phyloP scores from a whole-genome alignment of 2,797 vertebrate genomes.

The Peromyscus nudipes region DNA sequence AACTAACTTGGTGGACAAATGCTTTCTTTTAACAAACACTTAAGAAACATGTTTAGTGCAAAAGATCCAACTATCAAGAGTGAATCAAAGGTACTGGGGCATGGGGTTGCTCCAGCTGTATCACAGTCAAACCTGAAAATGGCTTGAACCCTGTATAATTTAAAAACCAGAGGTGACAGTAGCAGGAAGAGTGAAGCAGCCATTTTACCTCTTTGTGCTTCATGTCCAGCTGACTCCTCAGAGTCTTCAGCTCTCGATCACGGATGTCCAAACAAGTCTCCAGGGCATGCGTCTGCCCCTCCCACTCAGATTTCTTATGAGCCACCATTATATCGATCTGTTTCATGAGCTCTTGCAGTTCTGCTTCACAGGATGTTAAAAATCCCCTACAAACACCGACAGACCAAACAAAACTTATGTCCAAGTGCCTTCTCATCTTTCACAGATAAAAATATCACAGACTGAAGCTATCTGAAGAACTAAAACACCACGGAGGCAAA shows the following conservation, averaged over 20 bases:
- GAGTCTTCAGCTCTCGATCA: constrained; percentile 87
- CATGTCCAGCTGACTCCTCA: constrained; percentile 85
- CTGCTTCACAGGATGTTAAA: constrained; percentile 90
- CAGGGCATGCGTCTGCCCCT: constrained; percentile 88
- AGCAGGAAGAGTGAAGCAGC: neutral
- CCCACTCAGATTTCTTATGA: constrained; percentile 90
- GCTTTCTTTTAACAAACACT: constrained; percentile 65
- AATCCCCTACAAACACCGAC: constrained; percentile 79
- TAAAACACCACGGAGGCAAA: constrained; percentile 7
- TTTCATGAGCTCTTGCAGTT: constrained; percentile 92
- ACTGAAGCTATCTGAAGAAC: neutral
- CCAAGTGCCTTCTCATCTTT: constrained; percentile 22
- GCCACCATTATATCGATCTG: constrained; percentile 92
- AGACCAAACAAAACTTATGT: constrained; percentile 50
- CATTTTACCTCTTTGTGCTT: constrained; percentile 89
- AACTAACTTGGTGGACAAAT: constrained; percentile 53
- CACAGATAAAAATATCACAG: constrained; percentile 29
- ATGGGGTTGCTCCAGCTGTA: neutral
- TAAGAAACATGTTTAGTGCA: constrained; percentile 44
- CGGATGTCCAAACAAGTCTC: constrained; percentile 87
- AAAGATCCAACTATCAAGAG: neutral
- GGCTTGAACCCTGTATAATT: neutral
- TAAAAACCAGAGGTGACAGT: neutral
- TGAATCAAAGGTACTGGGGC: neutral
- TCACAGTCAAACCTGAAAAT: neutral